Base-by-base conservation (phyloP, 2,797 vertebrate species). In the Melanogrammus aeglefinus region DNA sequence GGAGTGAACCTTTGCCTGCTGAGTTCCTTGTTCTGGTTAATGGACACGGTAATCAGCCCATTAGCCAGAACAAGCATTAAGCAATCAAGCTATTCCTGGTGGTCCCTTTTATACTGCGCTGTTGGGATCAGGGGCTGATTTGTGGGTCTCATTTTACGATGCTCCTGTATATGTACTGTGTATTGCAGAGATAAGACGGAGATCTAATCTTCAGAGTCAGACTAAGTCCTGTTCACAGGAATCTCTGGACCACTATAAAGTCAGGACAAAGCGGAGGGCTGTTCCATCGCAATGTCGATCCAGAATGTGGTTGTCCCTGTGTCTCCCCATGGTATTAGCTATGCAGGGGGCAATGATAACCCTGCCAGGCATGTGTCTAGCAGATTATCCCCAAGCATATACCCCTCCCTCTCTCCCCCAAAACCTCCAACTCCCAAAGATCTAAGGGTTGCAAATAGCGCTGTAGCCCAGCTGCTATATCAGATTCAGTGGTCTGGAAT, bases 261-360 rank as follows among this genome's bases (percentile, higher is more conserved):
- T 27, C 9, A 12, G 63, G 63, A 69, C 63, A 27, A 75, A 75
- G 35, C 72, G 72, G 18, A 27, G 83, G 78, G 72, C 73, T 35
- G 39, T 14, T 47, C 2, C 2, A 75, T 76, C 74, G 76, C 78
- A 83, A 83, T 87, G 84, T 73, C 39, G 63, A 78, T 83, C 75
- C 87, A 86, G 90, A 84, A 90, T 92, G 82, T 86, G 91, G 86
- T 88, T 80, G 83, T 78, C 79, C 85, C 85, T 81, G 87, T 90
- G 87, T 91, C 88, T 90, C 88, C 85, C 87, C 84, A 75, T 83
- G 81, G 81, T 57, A 79, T 90, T 86, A 90, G 88, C 85, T 88
- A 83, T 84, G 84, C 79, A 78, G 86, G 88, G 85, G 82, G 86
- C 84, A 83, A 85, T 85, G 87, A 79, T 83, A 89, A 86, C 85